phyloP scores from a whole-genome alignment of 2,113 vertebrate genomes.

The Tursiops truncatus region DNA sequence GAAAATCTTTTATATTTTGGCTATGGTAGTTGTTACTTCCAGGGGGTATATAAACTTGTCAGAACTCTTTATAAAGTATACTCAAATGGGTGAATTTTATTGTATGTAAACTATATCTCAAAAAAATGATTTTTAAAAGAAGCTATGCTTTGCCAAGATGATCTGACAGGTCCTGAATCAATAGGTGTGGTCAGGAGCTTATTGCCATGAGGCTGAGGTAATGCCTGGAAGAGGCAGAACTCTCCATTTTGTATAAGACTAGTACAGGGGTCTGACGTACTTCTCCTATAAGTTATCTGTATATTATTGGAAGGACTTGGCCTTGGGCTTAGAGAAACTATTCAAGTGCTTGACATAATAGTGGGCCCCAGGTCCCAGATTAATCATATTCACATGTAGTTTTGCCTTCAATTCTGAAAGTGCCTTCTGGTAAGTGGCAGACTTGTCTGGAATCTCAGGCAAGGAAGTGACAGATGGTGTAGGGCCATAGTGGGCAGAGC shows the following conservation, averaged over 20 bases:
- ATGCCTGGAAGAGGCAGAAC: background rate
- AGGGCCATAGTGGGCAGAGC: background rate
- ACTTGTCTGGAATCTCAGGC: background rate
- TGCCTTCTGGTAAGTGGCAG: background rate
- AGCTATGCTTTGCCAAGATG: background rate
- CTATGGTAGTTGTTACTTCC: background rate
- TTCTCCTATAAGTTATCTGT: background rate
- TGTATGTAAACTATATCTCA: background rate
- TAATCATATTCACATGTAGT: background rate
- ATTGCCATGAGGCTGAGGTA: background rate
- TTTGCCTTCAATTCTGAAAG: conserved; percentile 36
- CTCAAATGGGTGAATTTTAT: background rate
- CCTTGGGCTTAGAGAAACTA: background rate
- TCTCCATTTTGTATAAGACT: background rate
- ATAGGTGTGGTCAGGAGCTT: background rate
- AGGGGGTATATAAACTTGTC: background rate
- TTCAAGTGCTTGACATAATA: background rate
- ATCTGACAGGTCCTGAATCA: background rate
- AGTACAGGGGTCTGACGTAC: background rate
- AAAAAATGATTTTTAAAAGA: background rate
- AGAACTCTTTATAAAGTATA: background rate
- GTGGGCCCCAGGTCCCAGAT: background rate
- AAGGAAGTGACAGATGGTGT: background rate
- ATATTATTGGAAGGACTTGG: background rate
- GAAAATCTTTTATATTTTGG: conserved; percentile 28